Percentiles rank a stretch among this genome's conserved stretches.
These are phyloP conservation scores for Mythimna pallens DNA, from an alignment of 2,888 invertebrate genomes.

Conservation along the genomic window DNA sequence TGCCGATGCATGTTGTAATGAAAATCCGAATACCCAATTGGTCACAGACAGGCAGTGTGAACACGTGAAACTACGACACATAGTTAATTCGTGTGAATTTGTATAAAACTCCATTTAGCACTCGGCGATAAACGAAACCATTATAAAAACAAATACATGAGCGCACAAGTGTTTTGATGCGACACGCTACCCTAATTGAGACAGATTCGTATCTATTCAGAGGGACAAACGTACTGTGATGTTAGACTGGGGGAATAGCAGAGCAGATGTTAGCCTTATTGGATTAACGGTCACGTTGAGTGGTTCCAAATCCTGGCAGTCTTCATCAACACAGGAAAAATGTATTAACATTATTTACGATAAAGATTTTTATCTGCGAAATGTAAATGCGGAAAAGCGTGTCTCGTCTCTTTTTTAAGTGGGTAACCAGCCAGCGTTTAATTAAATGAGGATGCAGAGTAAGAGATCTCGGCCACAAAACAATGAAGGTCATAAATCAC, in stretches of 20 bases:
- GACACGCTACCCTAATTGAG: slow-evolving; percentile 69
- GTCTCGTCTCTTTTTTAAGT: slow-evolving; percentile 56
- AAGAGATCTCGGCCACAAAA: slow-evolving; percentile 84
- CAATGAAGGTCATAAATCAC: slow-evolving; percentile 90
- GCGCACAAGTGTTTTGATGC: slow-evolving; percentile 53
- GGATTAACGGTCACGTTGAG: slow-evolving; percentile 65
- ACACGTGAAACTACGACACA: slow-evolving; percentile 69
- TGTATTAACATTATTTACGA: slow-evolving; percentile 20
- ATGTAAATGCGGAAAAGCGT: slow-evolving; percentile 4
- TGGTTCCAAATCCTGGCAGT: slow-evolving; percentile 58
- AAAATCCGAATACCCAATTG: slow-evolving; percentile 69
- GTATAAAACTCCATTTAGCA: slow-evolving; percentile 54
- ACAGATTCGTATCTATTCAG: slow-evolving; percentile 72
- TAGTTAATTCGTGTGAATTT: slow-evolving; percentile 50
- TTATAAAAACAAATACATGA: slow-evolving; percentile 59
- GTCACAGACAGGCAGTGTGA: slow-evolving; percentile 71
- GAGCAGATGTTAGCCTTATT: slow-evolving; percentile 78
- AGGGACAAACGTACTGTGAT: slow-evolving; percentile 69
- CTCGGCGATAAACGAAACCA: slow-evolving; percentile 52
- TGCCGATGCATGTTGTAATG: slow-evolving; percentile 60
- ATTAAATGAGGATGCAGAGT: slow-evolving; percentile 79
- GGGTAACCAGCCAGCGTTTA: slow-evolving; percentile 71
- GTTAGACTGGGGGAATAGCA: slow-evolving; percentile 72
- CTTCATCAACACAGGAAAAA: slow-evolving; percentile 47
- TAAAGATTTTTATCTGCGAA: neutral